phyloP scores from a whole-genome alignment of 2,113 vertebrate species.

The mouse (Mus musculus) region DNA sequence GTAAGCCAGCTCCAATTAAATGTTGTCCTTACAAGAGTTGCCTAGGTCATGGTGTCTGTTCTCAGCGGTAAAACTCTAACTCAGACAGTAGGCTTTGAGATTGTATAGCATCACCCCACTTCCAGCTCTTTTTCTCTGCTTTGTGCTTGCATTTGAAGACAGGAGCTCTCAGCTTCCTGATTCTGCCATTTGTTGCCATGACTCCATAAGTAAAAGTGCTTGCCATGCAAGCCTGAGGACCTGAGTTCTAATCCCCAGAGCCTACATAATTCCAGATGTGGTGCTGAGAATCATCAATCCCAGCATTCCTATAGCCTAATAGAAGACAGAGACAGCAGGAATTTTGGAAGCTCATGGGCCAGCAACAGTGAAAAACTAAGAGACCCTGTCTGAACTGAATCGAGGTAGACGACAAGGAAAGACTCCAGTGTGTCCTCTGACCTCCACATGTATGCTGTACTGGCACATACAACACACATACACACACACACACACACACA shows the following conservation, averaged over 20 bases:
- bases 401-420: not conserved
- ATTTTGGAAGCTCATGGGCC: not conserved
- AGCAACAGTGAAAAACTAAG: not conserved
- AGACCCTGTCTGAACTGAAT: not conserved
- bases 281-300: not conserved
- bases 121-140: not conserved
- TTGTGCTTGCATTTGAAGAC: not conserved
- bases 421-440: not conserved
- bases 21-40: too few relatives aligned
- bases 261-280: not conserved
- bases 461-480: not conserved
- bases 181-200: not conserved
- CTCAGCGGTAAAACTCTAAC: too few relatives aligned
- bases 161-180: not conserved
- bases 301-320: not conserved
- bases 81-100: not conserved
- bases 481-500: not conserved
- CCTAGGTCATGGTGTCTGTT: too few relatives aligned
- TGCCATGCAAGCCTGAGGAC: not conserved
- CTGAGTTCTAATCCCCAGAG: not conserved
- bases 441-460: not conserved
- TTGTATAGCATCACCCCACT: not conserved
- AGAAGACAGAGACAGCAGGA: not conserved
- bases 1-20: too few relatives aligned
- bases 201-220: not conserved